phyloP scores from a whole-genome alignment of 2,888 invertebrate species.

The Harpagoxenus sublaevis region DNA sequence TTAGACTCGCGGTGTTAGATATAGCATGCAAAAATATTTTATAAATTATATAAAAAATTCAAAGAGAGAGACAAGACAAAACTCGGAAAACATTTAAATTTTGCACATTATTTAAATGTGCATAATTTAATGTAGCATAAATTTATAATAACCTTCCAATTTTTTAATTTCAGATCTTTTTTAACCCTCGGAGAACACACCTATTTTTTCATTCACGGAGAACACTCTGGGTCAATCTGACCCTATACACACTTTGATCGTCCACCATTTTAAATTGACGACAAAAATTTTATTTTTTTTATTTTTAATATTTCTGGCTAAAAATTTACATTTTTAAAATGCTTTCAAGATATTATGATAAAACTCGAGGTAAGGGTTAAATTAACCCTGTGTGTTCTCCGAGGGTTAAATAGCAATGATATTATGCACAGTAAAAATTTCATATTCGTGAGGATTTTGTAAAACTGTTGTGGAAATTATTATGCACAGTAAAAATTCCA shows the following conservation, averaged over 20 bases:
- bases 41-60: background rate
- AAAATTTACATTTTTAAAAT: no score
- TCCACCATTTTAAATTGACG: no score
- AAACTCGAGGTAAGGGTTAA: no score
- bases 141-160: constrained; percentile 9
- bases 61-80: background rate
- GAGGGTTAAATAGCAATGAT: background rate
- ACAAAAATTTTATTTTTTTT: no score
- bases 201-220: no score
- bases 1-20: background rate
- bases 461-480: constrained; percentile 19
- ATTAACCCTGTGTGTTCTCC: no score
- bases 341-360: no score
- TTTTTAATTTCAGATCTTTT: constrained; percentile 18
- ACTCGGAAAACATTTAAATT: background rate
- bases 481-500: background rate
- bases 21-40: background rate
- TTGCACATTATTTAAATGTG: constrained; percentile 26
- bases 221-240: no score
- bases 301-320: no score
- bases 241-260: no score
- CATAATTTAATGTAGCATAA: background rate
- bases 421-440: constrained; percentile 12
- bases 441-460: background rate
- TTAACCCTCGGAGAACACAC: no score